Evolutionary conservation across 2,797 vertebrate genomes (phyloP), one percentile per base, ranked within the genome.

Genomic region (Enteromius thamalakanensis): DNA sequence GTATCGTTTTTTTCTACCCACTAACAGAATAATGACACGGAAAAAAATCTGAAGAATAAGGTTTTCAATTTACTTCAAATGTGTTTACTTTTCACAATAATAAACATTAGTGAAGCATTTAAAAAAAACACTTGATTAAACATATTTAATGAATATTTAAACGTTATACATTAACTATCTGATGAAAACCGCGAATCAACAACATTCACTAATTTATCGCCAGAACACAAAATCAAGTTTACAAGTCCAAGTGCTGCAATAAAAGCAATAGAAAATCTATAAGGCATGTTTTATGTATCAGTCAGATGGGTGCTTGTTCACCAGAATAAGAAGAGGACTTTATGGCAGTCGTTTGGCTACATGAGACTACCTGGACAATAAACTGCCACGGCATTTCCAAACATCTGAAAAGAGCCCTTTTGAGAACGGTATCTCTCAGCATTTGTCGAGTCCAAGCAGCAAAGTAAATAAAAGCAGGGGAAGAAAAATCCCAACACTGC

Each of bases 401-500:
- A 17, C 79, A 81, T 49, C 79, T 34, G 17, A 70, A 80, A 70
- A 42, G 23, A 19, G 34, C 2, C 42, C 21, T 74, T 72, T 74
- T 49, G n/a, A 76, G 45, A 75, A 55, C 3, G 21, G 3, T 42
- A 65, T 75, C 47, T 65, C 29, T 72, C 42, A 34, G 53, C 12
- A 72, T 72, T 62, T 76, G 60, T 65, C 9, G 15, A 75, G 79
- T 71, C 58, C 34, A 67, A 67, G 71, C 23, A 55, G 58, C 74
- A 60, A 81, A 65, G n/a, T 74, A 19, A 82, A 67, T 37, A 9
- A 67, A 82, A 74, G 21, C 0, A 75, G 49, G 23, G 26, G 21
- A 14, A 65, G 45, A 72, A 81, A 83, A 76, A 58, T 76, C 47
- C 72, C 21, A 74, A 60, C 81, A 69, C 81, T 62, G 64, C 74